Evolutionary conservation across 2,113 vertebrate genomes (phyloP).

Genomic region (Pithys albifrons): DNA sequence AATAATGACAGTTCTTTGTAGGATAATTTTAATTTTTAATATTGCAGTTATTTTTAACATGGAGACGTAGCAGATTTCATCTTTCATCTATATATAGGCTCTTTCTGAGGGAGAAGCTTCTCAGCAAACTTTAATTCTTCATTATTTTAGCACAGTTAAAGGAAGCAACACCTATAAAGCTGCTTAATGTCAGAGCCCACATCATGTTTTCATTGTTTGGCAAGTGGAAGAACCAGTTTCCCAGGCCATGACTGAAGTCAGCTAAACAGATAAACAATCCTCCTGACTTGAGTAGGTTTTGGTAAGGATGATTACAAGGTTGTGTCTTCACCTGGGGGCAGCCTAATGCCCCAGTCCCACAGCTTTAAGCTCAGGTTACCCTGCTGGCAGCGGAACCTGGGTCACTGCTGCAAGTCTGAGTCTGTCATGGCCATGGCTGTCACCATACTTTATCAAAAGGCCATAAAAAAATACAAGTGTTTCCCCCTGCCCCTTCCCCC

Average conservation of each 20-base stretch:
- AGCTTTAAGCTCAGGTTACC: background rate
- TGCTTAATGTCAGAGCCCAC: background rate
- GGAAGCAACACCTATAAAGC: background rate
- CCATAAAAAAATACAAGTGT: no score
- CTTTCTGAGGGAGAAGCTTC: background rate
- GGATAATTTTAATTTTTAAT: constrained; percentile 61
- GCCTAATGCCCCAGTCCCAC: background rate
- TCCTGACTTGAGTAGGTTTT: background rate
- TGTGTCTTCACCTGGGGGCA: background rate
- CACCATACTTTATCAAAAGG: rapidly evolving
- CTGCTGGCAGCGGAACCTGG: background rate
- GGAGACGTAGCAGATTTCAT: background rate
- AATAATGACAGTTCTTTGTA: constrained; percentile 46
- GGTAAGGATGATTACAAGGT: background rate
- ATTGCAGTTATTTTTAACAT: constrained; percentile 25
- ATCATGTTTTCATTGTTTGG: background rate
- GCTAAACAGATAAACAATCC: background rate
- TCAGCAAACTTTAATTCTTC: background rate
- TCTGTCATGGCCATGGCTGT: background rate
- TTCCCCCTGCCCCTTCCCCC: no score
- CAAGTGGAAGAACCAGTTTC: background rate
- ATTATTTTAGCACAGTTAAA: background rate
- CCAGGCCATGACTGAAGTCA: background rate
- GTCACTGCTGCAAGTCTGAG: rapidly evolving
- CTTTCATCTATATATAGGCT: constrained; percentile 22